Percentiles rank a stretch among this genome's conserved stretches.
Evolutionary conservation across 2,888 invertebrate genomes (phyloP).

Genomic region (Axea sp.): DNA sequence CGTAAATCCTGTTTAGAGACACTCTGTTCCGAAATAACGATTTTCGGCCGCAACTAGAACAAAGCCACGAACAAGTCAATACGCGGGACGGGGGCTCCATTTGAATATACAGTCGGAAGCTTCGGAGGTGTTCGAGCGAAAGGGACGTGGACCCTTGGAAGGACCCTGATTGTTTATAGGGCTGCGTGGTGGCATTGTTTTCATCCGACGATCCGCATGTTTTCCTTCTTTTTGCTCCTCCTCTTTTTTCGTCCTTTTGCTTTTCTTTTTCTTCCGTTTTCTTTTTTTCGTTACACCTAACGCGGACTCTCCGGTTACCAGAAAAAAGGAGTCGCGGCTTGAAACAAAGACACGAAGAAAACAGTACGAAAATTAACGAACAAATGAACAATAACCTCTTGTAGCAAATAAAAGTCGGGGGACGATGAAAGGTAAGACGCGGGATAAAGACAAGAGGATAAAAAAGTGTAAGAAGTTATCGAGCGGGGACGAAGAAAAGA

Average conservation of each 20-base stretch:
- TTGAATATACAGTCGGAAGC: too few relatives aligned
- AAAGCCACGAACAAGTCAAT: too few relatives aligned
- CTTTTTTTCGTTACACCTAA: slow-evolving; percentile 36
- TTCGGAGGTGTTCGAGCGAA: too few relatives aligned
- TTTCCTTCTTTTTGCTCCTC: slow-evolving; percentile 23
- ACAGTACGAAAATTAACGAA: slow-evolving; percentile 24
- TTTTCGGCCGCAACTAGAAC: too few relatives aligned
- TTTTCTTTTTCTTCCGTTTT: too few relatives aligned
- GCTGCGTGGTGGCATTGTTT: slow-evolving; percentile 67
- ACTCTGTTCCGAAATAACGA: too few relatives aligned
- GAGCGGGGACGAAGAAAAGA: slow-evolving; percentile 53
- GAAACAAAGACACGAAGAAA: slow-evolving; percentile 1
- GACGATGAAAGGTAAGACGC: slow-evolving; percentile 32
- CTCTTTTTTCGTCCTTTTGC: too few relatives aligned
- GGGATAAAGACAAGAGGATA: slow-evolving; percentile 44
- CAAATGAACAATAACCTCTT: slow-evolving; percentile 46
- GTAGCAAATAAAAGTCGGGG: slow-evolving; percentile 25
- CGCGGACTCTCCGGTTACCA: slow-evolving; percentile 8
- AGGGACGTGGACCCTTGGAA: too few relatives aligned
- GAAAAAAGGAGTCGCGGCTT: slow-evolving; percentile 6
- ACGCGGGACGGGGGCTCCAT: too few relatives aligned
- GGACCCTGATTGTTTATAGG: too few relatives aligned
- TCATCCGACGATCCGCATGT: slow-evolving; percentile 61
- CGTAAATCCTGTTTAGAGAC: too few relatives aligned
- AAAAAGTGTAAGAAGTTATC: slow-evolving; percentile 58